These are phyloP conservation scores for Acrossocheilus wenchowensis DNA, from an alignment of 2,797 vertebrate genomes.

Conservation along the genomic window DNA sequence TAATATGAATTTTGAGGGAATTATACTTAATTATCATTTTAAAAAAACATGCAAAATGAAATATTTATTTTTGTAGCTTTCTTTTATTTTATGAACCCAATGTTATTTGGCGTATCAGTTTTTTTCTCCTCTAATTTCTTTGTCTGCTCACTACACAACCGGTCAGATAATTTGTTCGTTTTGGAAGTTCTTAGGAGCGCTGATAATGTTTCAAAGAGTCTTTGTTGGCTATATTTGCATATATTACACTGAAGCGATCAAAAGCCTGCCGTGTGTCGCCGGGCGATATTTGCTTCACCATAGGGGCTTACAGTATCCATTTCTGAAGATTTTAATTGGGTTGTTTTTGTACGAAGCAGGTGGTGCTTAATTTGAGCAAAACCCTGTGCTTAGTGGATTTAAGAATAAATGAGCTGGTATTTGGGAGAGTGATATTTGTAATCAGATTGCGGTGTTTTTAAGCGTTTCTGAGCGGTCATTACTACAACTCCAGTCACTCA, in stretches of 20 bases:
- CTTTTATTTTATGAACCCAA: neutral
- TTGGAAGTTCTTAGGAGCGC: conserved; percentile 60
- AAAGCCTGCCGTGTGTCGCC: conserved; percentile 44
- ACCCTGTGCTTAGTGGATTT: conserved; percentile 69
- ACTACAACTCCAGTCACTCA: conserved; percentile 5
- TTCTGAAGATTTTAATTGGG: conserved; percentile 70
- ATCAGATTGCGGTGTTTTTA: conserved; percentile 40
- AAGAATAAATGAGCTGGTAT: conserved; percentile 61
- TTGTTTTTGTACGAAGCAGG: conserved; percentile 64
- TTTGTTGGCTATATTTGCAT: conserved; percentile 66
- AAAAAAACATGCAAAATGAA: neutral
- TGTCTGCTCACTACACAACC: neutral
- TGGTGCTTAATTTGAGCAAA: conserved; percentile 60
- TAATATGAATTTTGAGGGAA: neutral
- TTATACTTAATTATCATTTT: neutral
- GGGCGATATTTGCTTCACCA: conserved; percentile 25
- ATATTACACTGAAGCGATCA: conserved; percentile 56
- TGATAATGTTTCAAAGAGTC: conserved; percentile 61
- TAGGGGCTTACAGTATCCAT: conserved; percentile 33
- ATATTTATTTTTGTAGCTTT: neutral
- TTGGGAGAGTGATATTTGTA: conserved; percentile 52
- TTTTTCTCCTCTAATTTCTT: neutral
- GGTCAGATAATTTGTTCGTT: neutral
- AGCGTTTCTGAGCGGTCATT: neutral
- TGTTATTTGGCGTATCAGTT: neutral